Evolutionary conservation across 2,113 vertebrate genomes (phyloP), one percentile per base, ranked within the genome.

Genomic region (Isichthys henryi): DNA sequence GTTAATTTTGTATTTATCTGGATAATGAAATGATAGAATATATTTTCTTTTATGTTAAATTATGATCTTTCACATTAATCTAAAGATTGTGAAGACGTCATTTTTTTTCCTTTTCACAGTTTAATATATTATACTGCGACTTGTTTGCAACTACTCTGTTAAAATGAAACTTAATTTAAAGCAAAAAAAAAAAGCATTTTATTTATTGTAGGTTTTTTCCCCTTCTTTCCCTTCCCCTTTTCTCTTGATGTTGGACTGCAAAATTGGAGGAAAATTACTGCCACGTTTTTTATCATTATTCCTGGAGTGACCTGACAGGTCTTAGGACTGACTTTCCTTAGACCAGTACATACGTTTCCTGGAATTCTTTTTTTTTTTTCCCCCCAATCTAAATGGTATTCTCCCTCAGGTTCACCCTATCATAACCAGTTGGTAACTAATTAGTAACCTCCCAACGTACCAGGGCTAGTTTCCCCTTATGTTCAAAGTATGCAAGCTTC

Each of bases 11-110:
- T 99, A 99, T 99, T 99, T 99, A 99, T 99, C 98, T 97, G 97
- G 97, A 98, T 98, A 98, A 99, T 98, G 97, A 99, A 96, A 98
- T 97, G 97, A 99, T 99, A 99, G 98, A 99, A 99, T 99, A 99
- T 99, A 99, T 99, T 99, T 98, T 99, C 98, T 99, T 99, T 99
- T 99, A 98, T 99, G 96, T 98, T 99, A 99, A 99, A 98, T 99
- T 99, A 99, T 99, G 98, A 98, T 99, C 97, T 98, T 98, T 97
- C 97, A 97, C 98, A 98, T 98, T 99, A 98, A 99, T 99, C 98
- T 98, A 98, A 99, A 99, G 98, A 99, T 99, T 99, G 98, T 99
- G 98, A 99, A 98, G 97, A 97, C 97, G 97, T 96, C 95, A 94
- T 93, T 95, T 89, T 84, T 84, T 94, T 97, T 95, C 92, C 92